These are phyloP conservation scores for Gonatopus flavifemur DNA, from an alignment of 1,140 invertebrate species.

Conservation along the genomic window DNA sequence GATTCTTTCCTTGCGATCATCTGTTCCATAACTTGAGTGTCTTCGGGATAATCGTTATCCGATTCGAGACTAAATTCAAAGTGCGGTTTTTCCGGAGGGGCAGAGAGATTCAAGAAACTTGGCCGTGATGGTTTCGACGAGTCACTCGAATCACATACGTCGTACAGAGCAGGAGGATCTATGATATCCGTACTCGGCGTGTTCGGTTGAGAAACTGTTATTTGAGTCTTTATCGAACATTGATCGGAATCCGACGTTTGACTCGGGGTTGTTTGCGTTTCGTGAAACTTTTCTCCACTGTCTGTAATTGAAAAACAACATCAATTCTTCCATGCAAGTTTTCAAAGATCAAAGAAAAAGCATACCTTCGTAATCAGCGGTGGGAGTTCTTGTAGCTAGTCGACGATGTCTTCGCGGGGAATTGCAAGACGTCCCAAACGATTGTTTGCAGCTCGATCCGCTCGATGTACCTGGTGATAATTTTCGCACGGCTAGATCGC, in stretches of 20 bases:
- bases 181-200: slow-evolving; percentile 47
- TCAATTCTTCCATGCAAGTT: too few species aligned
- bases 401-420: slow-evolving; percentile 64
- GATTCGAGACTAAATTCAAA: slow-evolving; percentile 57
- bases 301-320: too few species aligned
- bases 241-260: slow-evolving; percentile 50
- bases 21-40: too few species aligned
- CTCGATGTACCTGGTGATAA: slow-evolving; percentile 66
- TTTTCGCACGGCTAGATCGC: slow-evolving; percentile 75
- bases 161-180: slow-evolving; percentile 45
- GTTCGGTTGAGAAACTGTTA: slow-evolving; percentile 43
- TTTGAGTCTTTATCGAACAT: slow-evolving; percentile 49
- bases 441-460: slow-evolving; percentile 57
- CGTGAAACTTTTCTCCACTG: slow-evolving; percentile 10
- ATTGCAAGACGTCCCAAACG: slow-evolving; percentile 58
- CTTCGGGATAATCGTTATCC: slow-evolving; percentile 35
- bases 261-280: slow-evolving; percentile 24
- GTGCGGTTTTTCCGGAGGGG: slow-evolving; percentile 55
- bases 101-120: slow-evolving; percentile 58
- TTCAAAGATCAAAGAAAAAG: background rate
- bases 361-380: slow-evolving; percentile 43
- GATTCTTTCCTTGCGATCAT: too few species aligned
- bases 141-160: slow-evolving; percentile 38
- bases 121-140: slow-evolving; percentile 43
- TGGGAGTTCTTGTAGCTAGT: slow-evolving; percentile 48